Conservation (phyloP, 2,113 vertebrate genomes). For the Mandrillus leucophaeus region DNA sequence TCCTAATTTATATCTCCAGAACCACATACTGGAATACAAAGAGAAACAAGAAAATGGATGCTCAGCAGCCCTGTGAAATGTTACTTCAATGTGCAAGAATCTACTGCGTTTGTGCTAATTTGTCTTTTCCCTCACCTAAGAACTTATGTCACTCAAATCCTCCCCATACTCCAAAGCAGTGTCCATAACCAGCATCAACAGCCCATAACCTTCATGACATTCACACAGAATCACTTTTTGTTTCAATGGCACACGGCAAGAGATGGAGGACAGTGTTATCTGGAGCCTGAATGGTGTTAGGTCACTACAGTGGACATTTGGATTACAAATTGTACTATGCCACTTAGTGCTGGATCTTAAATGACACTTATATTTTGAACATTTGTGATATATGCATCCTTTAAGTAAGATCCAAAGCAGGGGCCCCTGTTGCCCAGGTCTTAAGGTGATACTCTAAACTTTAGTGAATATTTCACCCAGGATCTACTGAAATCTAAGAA, state of each 20-base stretch:
- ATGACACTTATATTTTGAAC: neutral
- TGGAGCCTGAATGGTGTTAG: neutral
- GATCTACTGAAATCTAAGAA: conserved; percentile 3
- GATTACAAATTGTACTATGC: neutral
- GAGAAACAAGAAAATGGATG: neutral
- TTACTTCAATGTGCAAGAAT: neutral
- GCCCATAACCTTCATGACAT: neutral
- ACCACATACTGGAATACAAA: neutral
- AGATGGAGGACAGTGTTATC: neutral
- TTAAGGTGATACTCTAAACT: neutral
- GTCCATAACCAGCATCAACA: neutral
- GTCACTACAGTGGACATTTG: neutral
- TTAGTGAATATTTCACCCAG: neutral
- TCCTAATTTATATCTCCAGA: neutral
- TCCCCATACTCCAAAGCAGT: neutral
- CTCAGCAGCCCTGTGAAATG: neutral
- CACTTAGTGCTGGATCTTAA: neutral
- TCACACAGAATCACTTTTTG: neutral
- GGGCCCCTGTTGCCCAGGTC: neutral
- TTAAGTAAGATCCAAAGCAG: neutral
- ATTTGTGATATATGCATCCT: neutral
- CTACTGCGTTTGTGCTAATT: neutral
- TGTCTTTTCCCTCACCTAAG: neutral
- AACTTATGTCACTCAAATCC: neutral
- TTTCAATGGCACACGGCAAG: neutral